Evolutionary conservation across 2,797 vertebrate genomes (phyloP), one percentile per base, ranked within the genome.

Genomic region (Chaunax sp.): DNA sequence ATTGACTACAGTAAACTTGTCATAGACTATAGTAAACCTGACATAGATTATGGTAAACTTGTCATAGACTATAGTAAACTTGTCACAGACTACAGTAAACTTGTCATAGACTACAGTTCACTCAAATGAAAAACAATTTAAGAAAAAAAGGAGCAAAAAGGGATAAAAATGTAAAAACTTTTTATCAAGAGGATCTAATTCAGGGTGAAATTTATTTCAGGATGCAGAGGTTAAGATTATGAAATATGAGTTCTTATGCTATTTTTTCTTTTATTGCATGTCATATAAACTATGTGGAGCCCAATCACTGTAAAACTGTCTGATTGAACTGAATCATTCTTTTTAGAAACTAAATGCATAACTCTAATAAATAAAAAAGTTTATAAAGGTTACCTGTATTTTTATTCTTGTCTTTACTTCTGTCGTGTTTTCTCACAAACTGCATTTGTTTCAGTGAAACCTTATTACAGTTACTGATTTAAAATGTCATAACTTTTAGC

Each of bases 291-390:
- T 84, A 50, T 87, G 90, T 93, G 80, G 81, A 93, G 89, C 82
- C 89, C 87, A 87, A 82, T 90, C 90, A 91, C 90, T 91, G 92
- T 93, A 92, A 84, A 92, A 83, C 80, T 85, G 75, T 89, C 84
- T 86, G 72, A 78, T 76, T 62, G 81, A 90, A 89, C 20, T 77
- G 58, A 87, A 83, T 73, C 80, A 70, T 83, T 78, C 78, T 84
- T 92, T 92, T 92, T 88, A 86, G 80, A 90, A 83, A 88, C 73
- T 70, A 76, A 85, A 90, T 72, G 77, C 84, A 90, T 89, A 72
- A 85, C 69, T 89, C 67, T 26, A 85, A 84, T 79, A 73, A 53
- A 82, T 76, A 83, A 85, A 82, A 79, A 55, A 10, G 41, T 89
- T 90, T 88, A 57, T 85, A 89, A 92, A 90, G 81, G 28, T 11